These are phyloP conservation scores for Torymus aiolomorphi DNA, from an alignment of 2,888 invertebrate genomes.

Conservation along the genomic window DNA sequence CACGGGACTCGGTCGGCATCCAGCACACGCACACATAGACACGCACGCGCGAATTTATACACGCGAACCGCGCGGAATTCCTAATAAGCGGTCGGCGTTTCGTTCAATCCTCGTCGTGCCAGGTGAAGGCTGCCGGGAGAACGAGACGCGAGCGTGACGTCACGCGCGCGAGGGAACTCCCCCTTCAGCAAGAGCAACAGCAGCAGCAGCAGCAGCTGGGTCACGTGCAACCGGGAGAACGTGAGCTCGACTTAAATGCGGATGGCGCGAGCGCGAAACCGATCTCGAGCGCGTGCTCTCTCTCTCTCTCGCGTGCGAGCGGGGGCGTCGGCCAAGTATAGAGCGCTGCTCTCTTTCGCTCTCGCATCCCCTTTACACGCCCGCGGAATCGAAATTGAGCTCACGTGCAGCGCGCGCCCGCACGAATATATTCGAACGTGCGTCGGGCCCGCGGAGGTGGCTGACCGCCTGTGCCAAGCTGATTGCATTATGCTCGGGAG, in stretches of 20 bases:
- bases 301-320: not conserved
- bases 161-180: slow-evolving; percentile 67
- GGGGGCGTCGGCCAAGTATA: not conserved
- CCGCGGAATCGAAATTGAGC: slow-evolving; percentile 64
- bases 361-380: slow-evolving; percentile 13
- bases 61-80: slow-evolving; percentile 69
- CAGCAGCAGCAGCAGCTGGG: slow-evolving; percentile 67
- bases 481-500: not conserved
- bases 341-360: not conserved
- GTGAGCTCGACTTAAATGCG: slow-evolving; percentile 65
- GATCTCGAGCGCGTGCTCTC: slow-evolving; percentile 52
- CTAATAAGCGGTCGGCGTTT: slow-evolving; percentile 66
- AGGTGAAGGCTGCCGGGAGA: slow-evolving; percentile 36
- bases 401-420: slow-evolving; percentile 60
- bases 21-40: slow-evolving; percentile 25
- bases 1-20: not conserved
- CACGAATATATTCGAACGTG: slow-evolving; percentile 3
- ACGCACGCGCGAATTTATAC: slow-evolving; percentile 67
- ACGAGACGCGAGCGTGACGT: slow-evolving; percentile 57
- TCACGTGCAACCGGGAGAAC: slow-evolving; percentile 71
- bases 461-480: not conserved
- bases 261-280: slow-evolving; percentile 52
- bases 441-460: not conserved
- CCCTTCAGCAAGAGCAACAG: slow-evolving; percentile 51
- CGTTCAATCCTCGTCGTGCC: not conserved